Base-by-base conservation (phyloP, 2,888 invertebrate species). In the Drosophila borealis region DNA sequence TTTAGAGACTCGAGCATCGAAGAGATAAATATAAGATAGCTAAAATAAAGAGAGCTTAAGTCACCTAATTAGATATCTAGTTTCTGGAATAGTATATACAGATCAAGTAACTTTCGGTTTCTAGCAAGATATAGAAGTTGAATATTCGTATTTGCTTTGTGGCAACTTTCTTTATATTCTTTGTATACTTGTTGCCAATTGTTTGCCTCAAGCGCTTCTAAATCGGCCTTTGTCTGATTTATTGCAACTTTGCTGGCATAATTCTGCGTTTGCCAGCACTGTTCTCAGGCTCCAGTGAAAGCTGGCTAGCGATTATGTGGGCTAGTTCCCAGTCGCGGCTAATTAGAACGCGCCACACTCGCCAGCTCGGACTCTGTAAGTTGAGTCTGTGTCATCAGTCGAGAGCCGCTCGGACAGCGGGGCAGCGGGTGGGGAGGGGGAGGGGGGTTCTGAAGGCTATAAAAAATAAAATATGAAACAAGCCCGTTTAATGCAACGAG, bases 381-480 rank as follows among this genome's bases (percentile, higher is more conserved):
- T 6, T 17, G 17, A 41, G 9, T 8, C 6, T n/a, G 25, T 41
- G 41, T 41, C 41, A 19, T 17, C 10, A 14, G 14, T 4, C 14
- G 39, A 41, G 3, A 14, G 39, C 39, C 17, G 34, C 14, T 45
- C 25, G 21, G 53, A 41, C 41, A 17, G 17, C 17, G 53, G 53
- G 25, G 1, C 13, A 13, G 19, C 29, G 14, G 8, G 29, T 6
- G 13, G 5, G 4, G 14, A 10, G 13, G 9, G 4, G 21, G 19
- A 0, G 9, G 14, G 17, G 51, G 11, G 11, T 14, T 56, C 33
- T 36, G 21, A 29, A 46, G 56, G 56, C 41, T 48, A 68, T 60
- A 55, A 62, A 73, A 53, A 53, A 25, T 25, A 25, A 60, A 59
- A 83, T 56, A 86, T 67, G 70, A 70, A 75, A 75, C 80, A 68